A percentile compares a stretch with the other conserved stretches of the same genome.
These are phyloP conservation scores for Sphecodes monilicornis DNA, from an alignment of 2,888 invertebrate species.

Conservation along the genomic window DNA sequence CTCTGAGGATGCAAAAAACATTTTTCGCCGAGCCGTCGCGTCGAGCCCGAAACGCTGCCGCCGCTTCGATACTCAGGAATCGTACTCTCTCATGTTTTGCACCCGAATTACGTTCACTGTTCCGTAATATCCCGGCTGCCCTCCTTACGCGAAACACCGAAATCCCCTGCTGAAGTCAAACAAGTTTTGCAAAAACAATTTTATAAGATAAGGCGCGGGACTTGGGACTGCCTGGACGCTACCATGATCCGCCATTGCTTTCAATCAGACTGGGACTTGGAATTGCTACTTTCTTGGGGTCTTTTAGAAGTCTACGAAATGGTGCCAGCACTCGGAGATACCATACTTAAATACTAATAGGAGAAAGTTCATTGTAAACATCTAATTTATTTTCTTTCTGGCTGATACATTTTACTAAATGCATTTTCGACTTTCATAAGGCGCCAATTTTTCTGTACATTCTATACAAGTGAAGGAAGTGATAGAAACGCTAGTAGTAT, in stretches of 20 bases:
- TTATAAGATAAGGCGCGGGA: neutral
- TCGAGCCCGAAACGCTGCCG: neutral
- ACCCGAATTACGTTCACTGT: conserved; percentile 34
- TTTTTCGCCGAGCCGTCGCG: conserved; percentile 40
- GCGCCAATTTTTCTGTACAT: neutral
- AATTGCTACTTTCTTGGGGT: too few relatives aligned
- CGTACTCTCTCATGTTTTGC: conserved; percentile 32
- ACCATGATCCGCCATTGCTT: too few relatives aligned
- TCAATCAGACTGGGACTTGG: too few relatives aligned
- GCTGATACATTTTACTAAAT: too few relatives aligned
- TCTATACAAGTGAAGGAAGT: neutral
- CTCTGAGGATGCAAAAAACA: conserved; percentile 63
- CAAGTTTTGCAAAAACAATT: neutral
- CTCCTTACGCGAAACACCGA: neutral
- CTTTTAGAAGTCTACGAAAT: too few relatives aligned
- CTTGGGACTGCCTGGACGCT: neutral
- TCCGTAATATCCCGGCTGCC: conserved; percentile 35
- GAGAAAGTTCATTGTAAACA: too few relatives aligned
- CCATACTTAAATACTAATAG: too few relatives aligned
- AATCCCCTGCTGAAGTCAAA: neutral
- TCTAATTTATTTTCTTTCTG: too few relatives aligned
- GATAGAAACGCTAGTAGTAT: neutral
- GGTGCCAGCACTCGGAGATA: too few relatives aligned
- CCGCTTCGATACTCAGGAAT: conserved; percentile 23
- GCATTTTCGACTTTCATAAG: too few relatives aligned